Evolutionary conservation across 2,113 vertebrate species (phyloP), one percentile per base, ranked within the genome.

Genomic region (Odobenus rosmarus): DNA sequence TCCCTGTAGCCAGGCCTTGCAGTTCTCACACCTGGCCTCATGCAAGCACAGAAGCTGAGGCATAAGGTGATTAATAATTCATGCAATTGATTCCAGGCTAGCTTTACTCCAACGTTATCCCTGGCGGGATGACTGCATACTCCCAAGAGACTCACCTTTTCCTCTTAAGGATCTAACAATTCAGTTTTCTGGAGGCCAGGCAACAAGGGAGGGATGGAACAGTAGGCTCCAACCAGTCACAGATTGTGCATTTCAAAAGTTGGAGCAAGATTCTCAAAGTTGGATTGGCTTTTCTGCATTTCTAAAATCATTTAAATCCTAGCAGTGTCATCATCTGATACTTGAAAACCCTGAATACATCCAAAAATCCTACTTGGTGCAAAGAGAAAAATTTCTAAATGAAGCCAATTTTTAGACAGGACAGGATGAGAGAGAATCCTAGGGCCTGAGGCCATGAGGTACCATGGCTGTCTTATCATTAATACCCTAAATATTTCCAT

Each of bases 271-370:
- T 19, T 28, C 7, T n/a, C 16, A 31, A 93, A 82, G 24, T 49
- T 84, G 39, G 39, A 95, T 18, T 33, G 76, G 21, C 24, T 46
- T 83, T 83, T 83, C 36, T 67, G 11, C 28, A 86, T 81, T 95
- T 90, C 69, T 49, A 13, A 97, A 88, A 83, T 86, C 49, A 72
- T 81, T 88, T 57, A 61, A 92, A 82, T 93, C 6, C 53, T 64
- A 72, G 46, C 49, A 84, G 71, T 16, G 23, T 33, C 88, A 87
- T 36, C 33, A 69, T 53, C 15, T 62, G 23, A 36, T 51, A 79
- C 5, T 59, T 90, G 55, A 49, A 87, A 92, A 1, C 8, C 15
- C 61, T 74, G 19, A 87, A 59, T 69, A 67, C 1, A 80, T 57
- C 12, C 15, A 28, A 83, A 87, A 89, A 8, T 55, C 67, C 81